Percentiles rank a stretch among this genome's conserved stretches.
These are phyloP conservation scores for Gnathonemus echidnorhynchus DNA, from an alignment of 2,113 vertebrate species.

Conservation along the genomic window DNA sequence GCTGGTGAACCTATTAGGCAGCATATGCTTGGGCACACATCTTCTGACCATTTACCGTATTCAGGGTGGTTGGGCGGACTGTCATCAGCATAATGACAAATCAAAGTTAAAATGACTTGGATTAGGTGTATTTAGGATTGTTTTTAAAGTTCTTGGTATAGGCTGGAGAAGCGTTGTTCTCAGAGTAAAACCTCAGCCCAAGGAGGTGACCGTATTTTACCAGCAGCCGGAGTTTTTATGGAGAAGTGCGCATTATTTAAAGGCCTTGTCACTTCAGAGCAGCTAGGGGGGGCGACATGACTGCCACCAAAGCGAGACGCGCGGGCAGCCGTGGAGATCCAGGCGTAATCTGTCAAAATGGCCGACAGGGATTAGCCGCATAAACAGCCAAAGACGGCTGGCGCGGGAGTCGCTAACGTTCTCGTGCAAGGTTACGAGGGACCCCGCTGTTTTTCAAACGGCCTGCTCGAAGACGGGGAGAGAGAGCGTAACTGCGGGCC, in stretches of 20 bases:
- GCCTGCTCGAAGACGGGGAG: neutral
- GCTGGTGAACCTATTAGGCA: neutral
- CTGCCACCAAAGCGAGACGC: neutral
- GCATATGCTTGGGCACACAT: neutral
- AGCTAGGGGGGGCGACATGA: neutral
- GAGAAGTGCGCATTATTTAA: neutral
- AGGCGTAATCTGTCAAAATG: neutral
- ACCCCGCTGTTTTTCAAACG: neutral
- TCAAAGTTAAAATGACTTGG: neutral
- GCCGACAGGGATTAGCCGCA: neutral
- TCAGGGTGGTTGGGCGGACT: neutral
- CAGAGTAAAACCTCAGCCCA: neutral
- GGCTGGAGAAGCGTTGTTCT: neutral
- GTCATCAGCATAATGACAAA: neutral
- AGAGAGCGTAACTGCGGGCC: neutral
- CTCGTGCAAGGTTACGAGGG: neutral
- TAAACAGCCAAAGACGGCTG: neutral
- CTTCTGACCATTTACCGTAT: neutral
- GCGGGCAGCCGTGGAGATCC: neutral
- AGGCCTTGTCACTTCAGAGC: neutral
- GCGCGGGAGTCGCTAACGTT: neutral
- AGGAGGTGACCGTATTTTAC: neutral
- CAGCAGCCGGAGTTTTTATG: neutral
- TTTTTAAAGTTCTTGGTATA: neutral
- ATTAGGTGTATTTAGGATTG: neutral